Evolutionary conservation across 2,113 vertebrate species (phyloP).

Genomic region (Stegostoma tigrinum): DNA sequence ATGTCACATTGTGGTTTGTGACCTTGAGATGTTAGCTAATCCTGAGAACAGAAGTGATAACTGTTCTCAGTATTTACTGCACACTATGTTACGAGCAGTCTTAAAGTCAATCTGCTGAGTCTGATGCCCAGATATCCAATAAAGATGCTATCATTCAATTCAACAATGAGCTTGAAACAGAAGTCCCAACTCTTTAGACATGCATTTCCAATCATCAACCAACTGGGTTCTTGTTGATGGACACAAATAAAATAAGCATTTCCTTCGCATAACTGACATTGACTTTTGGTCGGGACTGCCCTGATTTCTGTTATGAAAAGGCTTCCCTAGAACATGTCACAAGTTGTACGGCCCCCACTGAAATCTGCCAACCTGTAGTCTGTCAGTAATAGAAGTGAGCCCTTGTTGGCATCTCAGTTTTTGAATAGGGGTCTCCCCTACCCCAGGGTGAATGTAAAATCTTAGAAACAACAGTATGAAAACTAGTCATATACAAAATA

Average conservation of each 20-base stretch:
- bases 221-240: too few relatives aligned
- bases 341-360: too few relatives aligned
- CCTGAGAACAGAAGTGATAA: too few relatives aligned
- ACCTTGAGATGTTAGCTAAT: not conserved
- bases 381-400: not conserved
- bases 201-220: not conserved
- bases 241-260: too few relatives aligned
- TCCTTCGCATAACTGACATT: too few relatives aligned
- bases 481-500: slow-evolving; percentile 42
- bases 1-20: not conserved
- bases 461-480: slow-evolving; percentile 39
- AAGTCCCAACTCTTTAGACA: not conserved
- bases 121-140: not conserved
- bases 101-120: not conserved
- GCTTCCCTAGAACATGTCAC: too few relatives aligned
- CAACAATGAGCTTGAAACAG: not conserved
- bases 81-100: not conserved
- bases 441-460: not conserved
- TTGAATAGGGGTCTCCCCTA: not conserved
- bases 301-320: not conserved
- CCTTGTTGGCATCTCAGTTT: not conserved
- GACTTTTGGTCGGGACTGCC: too few relatives aligned
- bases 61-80: not conserved
- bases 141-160: not conserved
- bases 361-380: not conserved